phyloP scores from a whole-genome alignment of 1,140 invertebrate genomes.

The Trichoplusia ni region DNA sequence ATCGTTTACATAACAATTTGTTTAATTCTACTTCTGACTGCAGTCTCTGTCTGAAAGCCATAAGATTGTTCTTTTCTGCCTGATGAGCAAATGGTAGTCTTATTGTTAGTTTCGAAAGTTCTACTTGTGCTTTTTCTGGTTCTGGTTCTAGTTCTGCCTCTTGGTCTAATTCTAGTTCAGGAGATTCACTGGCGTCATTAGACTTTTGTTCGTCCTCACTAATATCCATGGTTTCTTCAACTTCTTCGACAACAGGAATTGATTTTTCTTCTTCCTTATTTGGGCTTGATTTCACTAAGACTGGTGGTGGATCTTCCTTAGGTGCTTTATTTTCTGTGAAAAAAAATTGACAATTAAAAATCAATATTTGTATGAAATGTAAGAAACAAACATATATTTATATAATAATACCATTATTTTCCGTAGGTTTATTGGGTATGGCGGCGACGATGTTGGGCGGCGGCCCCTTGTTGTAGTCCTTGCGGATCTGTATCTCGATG shows the following conservation, averaged over 20 bases:
- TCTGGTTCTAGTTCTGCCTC: too few species aligned
- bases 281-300: not conserved
- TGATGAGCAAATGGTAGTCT: conserved; percentile 61
- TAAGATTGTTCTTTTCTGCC: conserved; percentile 66
- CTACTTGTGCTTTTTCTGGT: conserved; percentile 2
- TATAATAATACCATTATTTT: conserved; percentile 43
- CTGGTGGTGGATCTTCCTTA: not conserved
- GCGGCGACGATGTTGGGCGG: not conserved
- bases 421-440: conserved; percentile 33
- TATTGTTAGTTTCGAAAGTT: conserved; percentile 17
- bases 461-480: conserved; percentile 67
- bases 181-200: conserved; percentile 30
- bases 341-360: not conserved
- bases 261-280: conserved; percentile 18
- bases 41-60: conserved; percentile 61
- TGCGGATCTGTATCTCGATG: conserved; percentile 71
- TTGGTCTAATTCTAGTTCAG: too few species aligned
- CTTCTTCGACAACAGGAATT: conserved; percentile 1
- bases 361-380: not conserved
- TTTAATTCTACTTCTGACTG: conserved; percentile 53
- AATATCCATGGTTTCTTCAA: conserved; percentile 35
- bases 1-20: conserved; percentile 69
- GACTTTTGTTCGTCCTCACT: conserved; percentile 35
- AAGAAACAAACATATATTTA: too few species aligned
- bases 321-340: conserved; percentile 32